phyloP scores from a whole-genome alignment of 2,888 invertebrate genomes.

The Oxystoma pomonae region DNA sequence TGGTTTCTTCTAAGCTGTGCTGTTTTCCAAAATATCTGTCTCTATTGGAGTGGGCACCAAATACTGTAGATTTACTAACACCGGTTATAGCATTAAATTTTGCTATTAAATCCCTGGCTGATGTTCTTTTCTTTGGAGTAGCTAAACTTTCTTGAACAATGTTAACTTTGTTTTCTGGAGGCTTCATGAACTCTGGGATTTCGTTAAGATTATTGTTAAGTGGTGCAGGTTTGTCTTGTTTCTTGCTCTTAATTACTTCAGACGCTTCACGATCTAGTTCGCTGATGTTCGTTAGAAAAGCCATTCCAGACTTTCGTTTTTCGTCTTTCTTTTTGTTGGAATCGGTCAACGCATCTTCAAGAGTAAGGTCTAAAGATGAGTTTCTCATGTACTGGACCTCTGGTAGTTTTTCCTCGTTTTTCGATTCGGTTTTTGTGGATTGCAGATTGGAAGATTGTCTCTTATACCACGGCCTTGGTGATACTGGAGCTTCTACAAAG shows the following conservation, averaged over 20 bases:
- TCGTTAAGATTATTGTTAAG: conserved; percentile 31
- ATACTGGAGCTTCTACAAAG: conserved; percentile 43
- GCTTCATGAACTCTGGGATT: conserved; percentile 46
- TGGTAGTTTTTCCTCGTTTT: conserved; percentile 38
- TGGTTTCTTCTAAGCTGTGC: conserved; percentile 33
- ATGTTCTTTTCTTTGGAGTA: conserved; percentile 40
- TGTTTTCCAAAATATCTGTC: conserved; percentile 41
- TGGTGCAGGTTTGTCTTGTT: conserved; percentile 26
- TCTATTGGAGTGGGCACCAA: conserved; percentile 41
- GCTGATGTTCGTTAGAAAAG: conserved; percentile 69
- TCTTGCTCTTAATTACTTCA: conserved; percentile 59
- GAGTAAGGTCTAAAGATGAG: conserved; percentile 39
- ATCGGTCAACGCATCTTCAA: conserved; percentile 25
- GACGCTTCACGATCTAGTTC: conserved; percentile 76
- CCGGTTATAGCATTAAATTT: conserved; percentile 61
- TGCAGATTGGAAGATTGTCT: conserved; percentile 44
- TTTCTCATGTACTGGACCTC: conserved; percentile 56
- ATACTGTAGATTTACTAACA: conserved; percentile 54
- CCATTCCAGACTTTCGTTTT: conserved; percentile 56
- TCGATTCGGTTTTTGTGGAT: conserved; percentile 39
- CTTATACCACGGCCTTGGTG: conserved; percentile 66
- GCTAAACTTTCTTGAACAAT: conserved; percentile 37
- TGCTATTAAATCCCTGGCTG: conserved; percentile 55
- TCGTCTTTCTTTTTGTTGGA: conserved; percentile 39
- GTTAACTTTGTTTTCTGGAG: conserved; percentile 35